A percentile compares a stretch with the other conserved stretches of the same genome.
These are phyloP conservation scores for Brachionus plicatilis DNA, from an alignment of 1,140 invertebrate species.

Conservation along the genomic window DNA sequence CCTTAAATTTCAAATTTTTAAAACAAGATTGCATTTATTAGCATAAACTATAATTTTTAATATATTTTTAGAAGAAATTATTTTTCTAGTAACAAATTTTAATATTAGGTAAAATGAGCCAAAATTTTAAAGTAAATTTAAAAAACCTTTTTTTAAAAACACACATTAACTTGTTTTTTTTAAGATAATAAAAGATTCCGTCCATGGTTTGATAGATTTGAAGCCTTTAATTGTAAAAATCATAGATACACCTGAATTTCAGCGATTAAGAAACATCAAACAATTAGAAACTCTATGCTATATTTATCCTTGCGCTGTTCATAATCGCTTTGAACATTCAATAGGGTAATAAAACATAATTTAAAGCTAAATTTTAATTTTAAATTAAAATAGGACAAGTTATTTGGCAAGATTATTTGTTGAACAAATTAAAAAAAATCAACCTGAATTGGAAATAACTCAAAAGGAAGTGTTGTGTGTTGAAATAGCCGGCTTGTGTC, in stretches of 20 bases:
- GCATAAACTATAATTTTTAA: neutral
- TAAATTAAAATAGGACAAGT: slow-evolving; percentile 48
- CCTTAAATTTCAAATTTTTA: neutral
- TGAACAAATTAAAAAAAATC: slow-evolving; percentile 47
- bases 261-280: slow-evolving; percentile 61
- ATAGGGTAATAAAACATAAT: slow-evolving; percentile 58
- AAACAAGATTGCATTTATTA: neutral
- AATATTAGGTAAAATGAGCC: neutral
- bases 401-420: slow-evolving; percentile 56
- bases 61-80: neutral
- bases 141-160: neutral
- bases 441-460: slow-evolving; percentile 57
- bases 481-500: slow-evolving; percentile 64
- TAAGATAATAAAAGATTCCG: slow-evolving; percentile 58
- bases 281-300: slow-evolving; percentile 60
- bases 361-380: neutral
- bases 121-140: neutral
- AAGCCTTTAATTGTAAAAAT: slow-evolving; percentile 57
- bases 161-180: neutral
- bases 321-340: slow-evolving; percentile 64
- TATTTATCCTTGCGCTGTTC: slow-evolving; percentile 61
- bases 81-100: neutral
- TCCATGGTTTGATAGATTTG: slow-evolving; percentile 58
- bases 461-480: slow-evolving; percentile 59
- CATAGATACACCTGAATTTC: slow-evolving; percentile 64